These are phyloP conservation scores for Caenorhabditis inopinata DNA, from an alignment of 1,140 invertebrate species.

Conservation along the genomic window DNA sequence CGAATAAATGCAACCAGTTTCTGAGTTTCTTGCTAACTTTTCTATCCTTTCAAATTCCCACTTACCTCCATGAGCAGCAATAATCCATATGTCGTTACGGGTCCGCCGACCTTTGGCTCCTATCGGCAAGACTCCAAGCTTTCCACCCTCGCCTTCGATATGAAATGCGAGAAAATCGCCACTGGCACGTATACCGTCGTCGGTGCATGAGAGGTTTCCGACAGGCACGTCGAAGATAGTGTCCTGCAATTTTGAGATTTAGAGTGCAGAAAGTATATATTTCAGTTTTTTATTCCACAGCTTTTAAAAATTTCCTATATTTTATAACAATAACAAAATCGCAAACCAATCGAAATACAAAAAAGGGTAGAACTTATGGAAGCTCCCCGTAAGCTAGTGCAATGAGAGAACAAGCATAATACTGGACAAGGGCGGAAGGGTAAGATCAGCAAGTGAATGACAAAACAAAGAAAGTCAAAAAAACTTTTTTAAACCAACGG, in stretches of 20 bases:
- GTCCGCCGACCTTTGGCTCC: slow-evolving; percentile 62
- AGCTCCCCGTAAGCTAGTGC: too few relatives aligned
- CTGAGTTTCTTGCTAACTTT: too few relatives aligned
- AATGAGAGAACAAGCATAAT: neutral
- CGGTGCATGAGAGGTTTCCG: slow-evolving; percentile 64
- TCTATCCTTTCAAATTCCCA: too few relatives aligned
- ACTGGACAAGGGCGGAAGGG: neutral
- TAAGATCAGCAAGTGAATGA: neutral
- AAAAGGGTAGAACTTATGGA: too few relatives aligned
- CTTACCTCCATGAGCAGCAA: slow-evolving; percentile 67
- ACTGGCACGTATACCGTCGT: slow-evolving; percentile 68
- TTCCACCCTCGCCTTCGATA: slow-evolving; percentile 66
- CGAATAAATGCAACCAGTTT: too few relatives aligned
- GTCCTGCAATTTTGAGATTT: slow-evolving; percentile 58
- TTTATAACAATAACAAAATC: too few relatives aligned
- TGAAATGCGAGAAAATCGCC: slow-evolving; percentile 67
- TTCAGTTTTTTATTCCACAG: too few relatives aligned
- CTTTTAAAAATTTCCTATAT: too few relatives aligned
- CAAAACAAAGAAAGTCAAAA: neutral
- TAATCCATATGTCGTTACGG: slow-evolving; percentile 55
- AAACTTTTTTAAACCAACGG: neutral
- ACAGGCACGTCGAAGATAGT: slow-evolving; percentile 66
- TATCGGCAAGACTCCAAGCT: slow-evolving; percentile 66
- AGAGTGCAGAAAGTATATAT: neutral
- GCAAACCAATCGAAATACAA: too few relatives aligned